Evolutionary conservation across 2,113 vertebrate species (phyloP).

Genomic region (Myotis brandtii): DNA sequence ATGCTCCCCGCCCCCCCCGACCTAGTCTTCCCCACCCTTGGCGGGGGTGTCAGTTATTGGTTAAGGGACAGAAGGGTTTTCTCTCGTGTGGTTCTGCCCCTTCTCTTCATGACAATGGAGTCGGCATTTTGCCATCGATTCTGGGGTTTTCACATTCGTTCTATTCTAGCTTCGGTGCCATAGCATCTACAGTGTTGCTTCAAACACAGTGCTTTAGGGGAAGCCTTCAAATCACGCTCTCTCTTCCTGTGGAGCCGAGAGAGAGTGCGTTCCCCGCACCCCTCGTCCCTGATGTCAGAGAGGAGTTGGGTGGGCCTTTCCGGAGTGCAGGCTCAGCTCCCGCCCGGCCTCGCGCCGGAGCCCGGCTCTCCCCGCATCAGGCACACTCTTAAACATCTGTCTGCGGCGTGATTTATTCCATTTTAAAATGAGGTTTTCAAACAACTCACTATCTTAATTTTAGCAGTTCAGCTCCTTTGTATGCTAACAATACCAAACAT

Average conservation of each 20-base stretch:
- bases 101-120: not conserved
- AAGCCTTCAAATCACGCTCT: not conserved
- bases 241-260: not conserved
- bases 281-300: not conserved
- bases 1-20: not conserved
- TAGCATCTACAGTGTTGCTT: not conserved
- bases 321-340: not conserved
- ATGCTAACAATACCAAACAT: constrained; percentile 84
- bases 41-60: too few relatives aligned
- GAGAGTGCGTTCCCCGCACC: not conserved
- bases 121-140: not conserved
- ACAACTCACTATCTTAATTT: constrained; percentile 85
- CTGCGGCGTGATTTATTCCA: constrained; percentile 80
- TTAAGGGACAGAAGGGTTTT: not conserved
- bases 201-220: not conserved
- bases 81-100: not conserved
- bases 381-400: constrained; percentile 73
- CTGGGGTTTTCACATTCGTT: not conserved
- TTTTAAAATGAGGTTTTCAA: constrained; percentile 85
- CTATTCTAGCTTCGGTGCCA: not conserved
- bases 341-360: not conserved
- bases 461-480: constrained; percentile 84
- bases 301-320: not conserved
- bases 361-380: constrained; percentile 54
- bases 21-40: not conserved